phyloP scores from a whole-genome alignment of 2,888 invertebrate species.

The Meta bourneti region DNA sequence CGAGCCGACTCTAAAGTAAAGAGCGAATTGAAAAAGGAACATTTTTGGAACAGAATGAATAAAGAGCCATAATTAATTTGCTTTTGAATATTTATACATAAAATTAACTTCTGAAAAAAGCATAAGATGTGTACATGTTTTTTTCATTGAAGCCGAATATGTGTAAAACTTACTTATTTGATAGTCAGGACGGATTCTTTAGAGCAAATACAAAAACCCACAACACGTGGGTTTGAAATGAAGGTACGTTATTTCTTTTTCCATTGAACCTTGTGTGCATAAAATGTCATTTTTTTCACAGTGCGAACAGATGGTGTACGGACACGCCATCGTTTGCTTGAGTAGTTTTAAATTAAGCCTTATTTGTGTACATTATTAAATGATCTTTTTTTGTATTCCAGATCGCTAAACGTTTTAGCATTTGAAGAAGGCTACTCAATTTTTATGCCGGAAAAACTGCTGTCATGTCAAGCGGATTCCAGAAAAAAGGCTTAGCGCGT shows the following conservation, averaged over 20 bases:
- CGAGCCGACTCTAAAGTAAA: neutral
- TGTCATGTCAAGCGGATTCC: neutral
- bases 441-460: neutral
- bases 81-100: neutral
- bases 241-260: neutral
- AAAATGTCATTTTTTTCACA: constrained; percentile 4
- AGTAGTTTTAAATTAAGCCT: constrained; percentile 38
- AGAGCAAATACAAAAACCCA: neutral
- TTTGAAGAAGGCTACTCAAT: neutral
- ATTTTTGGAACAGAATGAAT: neutral
- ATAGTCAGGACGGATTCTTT: neutral
- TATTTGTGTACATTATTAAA: constrained; percentile 25
- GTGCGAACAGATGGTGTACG: constrained; percentile 5
- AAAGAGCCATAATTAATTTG: neutral
- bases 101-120: neutral
- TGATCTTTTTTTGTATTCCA: constrained; percentile 2
- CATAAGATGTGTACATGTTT: neutral
- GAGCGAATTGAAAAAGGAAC: neutral
- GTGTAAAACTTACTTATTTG: neutral
- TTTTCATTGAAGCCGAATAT: neutral
- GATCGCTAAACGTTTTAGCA: neutral
- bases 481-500: neutral
- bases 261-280: neutral
- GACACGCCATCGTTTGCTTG: constrained; percentile 35
- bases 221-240: neutral